These are phyloP conservation scores for Gymnorhina tibicen DNA, from an alignment of 2,113 vertebrate genomes.

Conservation along the genomic window DNA sequence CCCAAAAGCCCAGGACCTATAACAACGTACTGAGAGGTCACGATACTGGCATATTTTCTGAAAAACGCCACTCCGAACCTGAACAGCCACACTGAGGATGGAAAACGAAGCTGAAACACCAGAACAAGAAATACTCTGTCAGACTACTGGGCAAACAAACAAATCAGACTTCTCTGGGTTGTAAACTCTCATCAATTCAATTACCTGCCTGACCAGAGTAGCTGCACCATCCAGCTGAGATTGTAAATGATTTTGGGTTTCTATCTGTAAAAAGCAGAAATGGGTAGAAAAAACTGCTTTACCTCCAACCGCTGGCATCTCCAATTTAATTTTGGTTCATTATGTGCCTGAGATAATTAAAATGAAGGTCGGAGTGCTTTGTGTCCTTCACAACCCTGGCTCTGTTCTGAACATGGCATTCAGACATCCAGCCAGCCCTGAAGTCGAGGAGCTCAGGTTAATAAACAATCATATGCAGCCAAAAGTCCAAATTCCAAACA, in stretches of 20 bases:
- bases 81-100: not conserved
- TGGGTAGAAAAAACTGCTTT: not conserved
- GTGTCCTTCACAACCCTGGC: not conserved
- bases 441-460: not conserved
- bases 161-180: not conserved
- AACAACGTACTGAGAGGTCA: not conserved
- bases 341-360: not conserved
- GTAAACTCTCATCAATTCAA: not conserved
- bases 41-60: not conserved
- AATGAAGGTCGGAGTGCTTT: not conserved
- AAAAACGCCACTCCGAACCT: not conserved
- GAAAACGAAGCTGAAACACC: not conserved
- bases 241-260: not conserved
- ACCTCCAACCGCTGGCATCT: not conserved
- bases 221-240: not conserved
- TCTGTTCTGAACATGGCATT: not conserved
- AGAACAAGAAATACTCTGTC: not conserved
- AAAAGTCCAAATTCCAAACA: constrained; percentile 30
- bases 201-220: not conserved
- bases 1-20: not conserved
- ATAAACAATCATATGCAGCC: not conserved
- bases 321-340: not conserved
- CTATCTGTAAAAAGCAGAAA: not conserved
- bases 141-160: not conserved
- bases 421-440: not conserved